Percentiles rank a stretch among this genome's conserved stretches.
phyloP scores from a whole-genome alignment of 2,113 vertebrate genomes.

The Athene cunicularia region DNA sequence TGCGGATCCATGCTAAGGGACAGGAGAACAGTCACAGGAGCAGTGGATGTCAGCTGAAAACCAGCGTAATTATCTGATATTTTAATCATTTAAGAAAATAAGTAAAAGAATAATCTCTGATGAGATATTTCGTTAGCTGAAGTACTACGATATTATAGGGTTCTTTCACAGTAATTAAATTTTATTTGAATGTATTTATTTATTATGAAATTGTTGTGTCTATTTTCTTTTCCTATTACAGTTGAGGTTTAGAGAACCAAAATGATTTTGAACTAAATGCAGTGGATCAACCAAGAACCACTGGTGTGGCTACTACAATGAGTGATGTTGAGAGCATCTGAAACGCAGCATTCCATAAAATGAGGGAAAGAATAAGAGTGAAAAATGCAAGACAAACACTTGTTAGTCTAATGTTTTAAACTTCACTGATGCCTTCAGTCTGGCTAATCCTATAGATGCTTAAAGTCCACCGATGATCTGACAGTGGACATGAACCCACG shows the following conservation, averaged over 20 bases:
- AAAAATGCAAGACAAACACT: background rate
- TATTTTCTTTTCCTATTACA: background rate
- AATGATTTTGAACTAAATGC: background rate
- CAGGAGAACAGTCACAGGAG: background rate
- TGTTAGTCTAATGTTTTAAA: background rate
- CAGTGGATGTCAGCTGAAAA: background rate
- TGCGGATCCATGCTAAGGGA: background rate
- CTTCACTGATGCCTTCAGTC: background rate
- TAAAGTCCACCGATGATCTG: fast-evolving
- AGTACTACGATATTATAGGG: background rate
- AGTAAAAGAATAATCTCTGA: background rate
- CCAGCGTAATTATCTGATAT: background rate
- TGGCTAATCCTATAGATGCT: background rate
- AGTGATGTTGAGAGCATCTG: background rate
- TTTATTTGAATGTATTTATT: background rate
- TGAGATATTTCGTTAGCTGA: background rate
- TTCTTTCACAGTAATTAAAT: background rate
- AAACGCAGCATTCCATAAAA: background rate
- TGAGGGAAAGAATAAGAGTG: background rate
- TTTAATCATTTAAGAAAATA: background rate
- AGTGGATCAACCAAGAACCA: background rate
- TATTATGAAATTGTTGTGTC: background rate
- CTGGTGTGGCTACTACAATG: background rate
- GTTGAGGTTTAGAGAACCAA: background rate
- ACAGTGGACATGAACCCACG: background rate